These are phyloP conservation scores for Centroberyx gerrardi DNA, from an alignment of 2,797 vertebrate species.

Conservation along the genomic window DNA sequence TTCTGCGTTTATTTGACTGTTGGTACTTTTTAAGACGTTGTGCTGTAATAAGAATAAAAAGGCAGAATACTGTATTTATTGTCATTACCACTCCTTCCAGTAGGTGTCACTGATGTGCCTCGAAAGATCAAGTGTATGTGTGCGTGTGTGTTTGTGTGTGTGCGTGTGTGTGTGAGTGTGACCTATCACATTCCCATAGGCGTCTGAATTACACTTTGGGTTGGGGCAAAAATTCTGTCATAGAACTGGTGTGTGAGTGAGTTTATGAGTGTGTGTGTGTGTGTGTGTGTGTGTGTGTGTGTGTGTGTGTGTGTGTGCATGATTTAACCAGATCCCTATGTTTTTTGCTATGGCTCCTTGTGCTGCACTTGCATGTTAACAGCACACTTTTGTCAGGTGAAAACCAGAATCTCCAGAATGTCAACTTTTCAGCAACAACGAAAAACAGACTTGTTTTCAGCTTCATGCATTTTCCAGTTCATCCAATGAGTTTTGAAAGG, in stretches of 20 bases:
- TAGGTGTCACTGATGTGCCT: conserved; percentile 59
- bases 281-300: background rate
- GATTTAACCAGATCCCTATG: background rate
- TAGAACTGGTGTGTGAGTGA: background rate
- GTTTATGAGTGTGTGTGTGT: background rate
- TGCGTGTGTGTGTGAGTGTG: too few relatives aligned
- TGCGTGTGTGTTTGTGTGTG: too few relatives aligned
- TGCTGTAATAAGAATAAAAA: background rate
- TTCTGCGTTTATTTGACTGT: too few relatives aligned
- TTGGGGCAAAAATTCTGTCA: too few relatives aligned
- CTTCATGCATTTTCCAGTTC: too few relatives aligned
- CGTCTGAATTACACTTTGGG: too few relatives aligned
- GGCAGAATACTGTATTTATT: background rate
- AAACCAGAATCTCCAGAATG: too few relatives aligned
- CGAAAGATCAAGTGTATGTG: background rate
- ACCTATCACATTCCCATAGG: too few relatives aligned
- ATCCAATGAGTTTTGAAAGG: too few relatives aligned
- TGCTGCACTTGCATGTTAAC: background rate
- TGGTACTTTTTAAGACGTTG: background rate
- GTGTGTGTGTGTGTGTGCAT: background rate
- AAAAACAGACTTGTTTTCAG: too few relatives aligned
- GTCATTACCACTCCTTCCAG: conserved; percentile 7
- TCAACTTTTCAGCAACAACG: too few relatives aligned
- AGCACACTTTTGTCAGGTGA: too few relatives aligned
- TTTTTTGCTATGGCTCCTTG: background rate